Evolutionary conservation across 2,888 invertebrate genomes (phyloP), one percentile per base, ranked within the genome.

Genomic region (Cybosia mesomella): DNA sequence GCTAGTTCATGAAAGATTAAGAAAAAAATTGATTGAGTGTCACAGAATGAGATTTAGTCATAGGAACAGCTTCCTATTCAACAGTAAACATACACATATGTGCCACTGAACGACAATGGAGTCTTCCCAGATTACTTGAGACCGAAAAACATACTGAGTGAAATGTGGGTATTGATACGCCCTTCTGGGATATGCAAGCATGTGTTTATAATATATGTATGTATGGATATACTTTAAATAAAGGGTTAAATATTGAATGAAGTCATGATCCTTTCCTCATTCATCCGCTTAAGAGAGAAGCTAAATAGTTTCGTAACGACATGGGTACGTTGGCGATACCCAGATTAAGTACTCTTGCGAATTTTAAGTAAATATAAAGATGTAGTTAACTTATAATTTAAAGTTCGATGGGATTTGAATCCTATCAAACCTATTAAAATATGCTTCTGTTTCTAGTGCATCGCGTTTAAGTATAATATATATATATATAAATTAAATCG

Each of bases 251-350:
- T 57, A 28, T 57, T 57, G 57, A 57, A 64, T 22, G 15, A 39
- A 57, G 28, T 57, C 39, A 24, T 7, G 64, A 13, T 39, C 64
- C 57, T 57, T 55, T 39, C 39, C 36, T 54, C 57, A 22, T 24
- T 64, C 32, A 63, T 62, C 59, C 59, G 66, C 67, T 54, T 64
- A 61, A 18, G 21, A 64, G 54, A 39, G 36, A 28, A n/a, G 57
- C 39, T n/a, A n/a, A 57, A 57, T 57, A 39, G 49, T 49, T 49
- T 49, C 49, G 54, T 22, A 55, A 55, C 60, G 8, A 49, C 24
- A 60, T 18, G 15, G 36, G 43, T 24, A 43, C 54, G 15, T 49
- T 49, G 32, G 28, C 21, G 2, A 54, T 54, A 54, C 7, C 54
- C 18, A 18, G 22, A n/a, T n/a, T 34, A 63, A 36, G n/a, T 24